These are phyloP conservation scores for Pongo abelii DNA, from an alignment of 2,113 vertebrate species.

Conservation along the genomic window DNA sequence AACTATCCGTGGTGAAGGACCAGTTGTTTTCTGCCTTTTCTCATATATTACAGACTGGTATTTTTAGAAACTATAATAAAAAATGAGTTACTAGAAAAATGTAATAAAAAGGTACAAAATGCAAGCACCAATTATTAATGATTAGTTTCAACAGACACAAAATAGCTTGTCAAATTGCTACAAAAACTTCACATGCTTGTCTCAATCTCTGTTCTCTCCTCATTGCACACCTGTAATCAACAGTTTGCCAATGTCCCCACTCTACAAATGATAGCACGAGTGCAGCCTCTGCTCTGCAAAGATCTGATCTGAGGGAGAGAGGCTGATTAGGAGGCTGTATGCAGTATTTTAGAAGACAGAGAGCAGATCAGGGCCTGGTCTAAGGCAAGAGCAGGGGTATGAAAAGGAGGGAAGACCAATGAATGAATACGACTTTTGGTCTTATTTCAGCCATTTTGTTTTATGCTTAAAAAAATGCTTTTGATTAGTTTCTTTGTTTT, in stretches of 20 bases:
- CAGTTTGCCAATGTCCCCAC: fast-evolving
- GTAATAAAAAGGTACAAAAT: background rate
- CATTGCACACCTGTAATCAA: background rate
- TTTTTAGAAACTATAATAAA: background rate
- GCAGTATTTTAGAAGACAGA: background rate
- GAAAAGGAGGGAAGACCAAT: background rate
- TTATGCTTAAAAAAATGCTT: background rate
- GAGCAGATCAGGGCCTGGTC: fast-evolving
- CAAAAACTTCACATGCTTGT: background rate
- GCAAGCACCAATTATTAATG: background rate
- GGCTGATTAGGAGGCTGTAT: background rate
- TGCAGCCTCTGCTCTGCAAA: background rate
- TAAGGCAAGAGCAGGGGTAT: fast-evolving
- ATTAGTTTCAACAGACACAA: background rate
- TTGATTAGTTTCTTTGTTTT: background rate
- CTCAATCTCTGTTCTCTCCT: background rate
- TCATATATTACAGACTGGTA: background rate
- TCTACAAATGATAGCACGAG: background rate
- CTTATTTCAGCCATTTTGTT: background rate
- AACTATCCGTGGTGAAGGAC: background rate
- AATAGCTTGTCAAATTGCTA: background rate
- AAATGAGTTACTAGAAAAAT: background rate
- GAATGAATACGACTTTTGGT: background rate
- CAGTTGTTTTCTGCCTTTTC: background rate
- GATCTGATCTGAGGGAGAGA: background rate